Evolutionary conservation across 2,888 invertebrate genomes (phyloP), one percentile per base, ranked within the genome.

Genomic region (Psylliodes chrysocephalus): DNA sequence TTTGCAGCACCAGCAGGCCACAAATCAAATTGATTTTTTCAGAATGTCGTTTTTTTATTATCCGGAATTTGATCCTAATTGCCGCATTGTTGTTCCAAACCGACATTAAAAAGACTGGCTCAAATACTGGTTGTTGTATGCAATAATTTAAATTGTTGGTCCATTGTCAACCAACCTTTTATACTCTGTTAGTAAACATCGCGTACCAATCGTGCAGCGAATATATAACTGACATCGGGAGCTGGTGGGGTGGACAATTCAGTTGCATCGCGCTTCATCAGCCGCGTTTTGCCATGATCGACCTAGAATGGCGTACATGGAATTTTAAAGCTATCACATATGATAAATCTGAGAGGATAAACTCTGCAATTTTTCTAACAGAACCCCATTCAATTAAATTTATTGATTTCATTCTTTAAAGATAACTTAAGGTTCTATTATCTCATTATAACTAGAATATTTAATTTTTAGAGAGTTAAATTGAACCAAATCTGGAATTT

Each of bases 181-280:
- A 64, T 67, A 66, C 53, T 64, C 59, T 56, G 67, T 67, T 64
- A 62, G 65, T 62, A 70, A 66, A 68, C 64, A 68, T 64, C 61
- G 67, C 51, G 63, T 61, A 44, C 47, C 35, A 57, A 19, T 46
- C 67, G 66, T 70, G 67, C 55, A 57, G 52, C 52, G 67, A 66
- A 70, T 70, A 64, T 64, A 63, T 63, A 70, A 65, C 51, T 56
- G 59, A 60, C 57, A 54, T 51, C 35, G 14, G 52, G n/a, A n/a
- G n/a, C 30, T 54, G 63, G 57, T 68, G 54, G 53, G 40, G 18
- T 10, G 14, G 61, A 67, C 64, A 60, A 59, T 63, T 57, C 47
- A 60, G 60, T 63, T 60, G 63, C 61, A 59, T 33, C 49, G 30
- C 62, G 61, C 57, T 61, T 53, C 65, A 63, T 63, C 65, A 57